A percentile compares a stretch with the other conserved stretches of the same genome.
phyloP scores from a whole-genome alignment of 1,140 invertebrate species.

The Octopus sinensis region DNA sequence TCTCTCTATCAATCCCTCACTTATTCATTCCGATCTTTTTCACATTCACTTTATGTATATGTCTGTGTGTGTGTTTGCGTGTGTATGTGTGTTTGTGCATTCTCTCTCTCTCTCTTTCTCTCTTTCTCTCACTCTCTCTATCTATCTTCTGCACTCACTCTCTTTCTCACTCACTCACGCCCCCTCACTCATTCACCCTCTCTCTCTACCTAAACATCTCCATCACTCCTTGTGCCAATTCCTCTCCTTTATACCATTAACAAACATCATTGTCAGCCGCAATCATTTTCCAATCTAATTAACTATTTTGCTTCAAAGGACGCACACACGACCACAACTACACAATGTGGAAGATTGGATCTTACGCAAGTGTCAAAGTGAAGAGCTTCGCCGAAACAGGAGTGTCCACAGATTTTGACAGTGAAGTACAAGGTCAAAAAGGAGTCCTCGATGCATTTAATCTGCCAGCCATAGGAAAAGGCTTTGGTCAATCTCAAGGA shows the following conservation, averaged over 20 bases:
- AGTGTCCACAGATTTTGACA: constrained; percentile 69
- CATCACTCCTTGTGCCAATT: neutral
- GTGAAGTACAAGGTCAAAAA: constrained; percentile 59
- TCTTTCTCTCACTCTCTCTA: neutral
- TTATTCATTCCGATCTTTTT: neutral
- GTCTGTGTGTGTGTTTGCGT: neutral
- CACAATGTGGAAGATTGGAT: constrained; percentile 75
- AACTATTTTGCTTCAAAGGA: constrained; percentile 62
- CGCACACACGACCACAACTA: constrained; percentile 79
- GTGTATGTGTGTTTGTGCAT: neutral
- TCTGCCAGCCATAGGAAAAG: constrained; percentile 72
- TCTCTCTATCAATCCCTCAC: no score
- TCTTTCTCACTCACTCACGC: no score
- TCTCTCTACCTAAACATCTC: neutral
- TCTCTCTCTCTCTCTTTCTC: neutral
- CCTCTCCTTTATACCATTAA: neutral
- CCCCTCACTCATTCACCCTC: neutral
- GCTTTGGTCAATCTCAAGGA: constrained; percentile 75
- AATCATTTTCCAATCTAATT: no score
- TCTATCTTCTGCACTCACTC: no score
- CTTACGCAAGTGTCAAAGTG: constrained; percentile 70
- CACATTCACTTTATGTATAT: neutral
- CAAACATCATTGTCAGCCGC: no score
- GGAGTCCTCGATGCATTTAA: constrained; percentile 78
- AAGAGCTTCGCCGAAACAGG: constrained; percentile 81